Percentiles rank a stretch among this genome's conserved stretches.
Evolutionary conservation across 2,797 vertebrate genomes (phyloP).

Genomic region (Spinibarbus caldwelli): DNA sequence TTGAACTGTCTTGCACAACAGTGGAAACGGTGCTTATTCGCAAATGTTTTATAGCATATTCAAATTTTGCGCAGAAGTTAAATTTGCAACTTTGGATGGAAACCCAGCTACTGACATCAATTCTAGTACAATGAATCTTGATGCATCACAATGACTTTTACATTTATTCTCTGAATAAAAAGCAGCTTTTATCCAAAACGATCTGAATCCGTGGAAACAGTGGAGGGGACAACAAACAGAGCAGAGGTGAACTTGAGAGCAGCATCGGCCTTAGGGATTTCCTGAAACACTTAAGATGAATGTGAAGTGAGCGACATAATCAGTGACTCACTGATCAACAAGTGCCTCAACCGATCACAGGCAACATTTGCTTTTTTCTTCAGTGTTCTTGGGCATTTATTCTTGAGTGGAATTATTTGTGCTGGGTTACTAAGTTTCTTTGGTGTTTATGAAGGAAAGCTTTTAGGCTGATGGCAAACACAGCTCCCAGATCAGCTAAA

Average conservation of each 20-base stretch:
- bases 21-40: no score
- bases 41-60: no score
- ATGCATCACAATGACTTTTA: neutral
- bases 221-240: neutral
- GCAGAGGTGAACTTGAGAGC: neutral
- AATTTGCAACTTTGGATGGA: no score
- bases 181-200: neutral
- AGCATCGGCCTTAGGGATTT: neutral
- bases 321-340: no score
- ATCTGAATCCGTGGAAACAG: neutral
- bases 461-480: constrained; percentile 47
- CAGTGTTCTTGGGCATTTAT: neutral
- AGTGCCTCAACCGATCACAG: neutral
- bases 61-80: no score
- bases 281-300: neutral
- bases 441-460: constrained; percentile 47
- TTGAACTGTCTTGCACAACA: no score
- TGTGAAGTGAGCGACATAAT: neutral
- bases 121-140: no score
- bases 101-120: no score
- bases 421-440: neutral
- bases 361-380: neutral
- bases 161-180: neutral
- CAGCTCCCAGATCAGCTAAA: constrained; percentile 48
- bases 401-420: neutral